Evolutionary conservation across 2,797 vertebrate genomes (phyloP), one percentile per base, ranked within the genome.

Genomic region (Kryptolebias ocellatus): DNA sequence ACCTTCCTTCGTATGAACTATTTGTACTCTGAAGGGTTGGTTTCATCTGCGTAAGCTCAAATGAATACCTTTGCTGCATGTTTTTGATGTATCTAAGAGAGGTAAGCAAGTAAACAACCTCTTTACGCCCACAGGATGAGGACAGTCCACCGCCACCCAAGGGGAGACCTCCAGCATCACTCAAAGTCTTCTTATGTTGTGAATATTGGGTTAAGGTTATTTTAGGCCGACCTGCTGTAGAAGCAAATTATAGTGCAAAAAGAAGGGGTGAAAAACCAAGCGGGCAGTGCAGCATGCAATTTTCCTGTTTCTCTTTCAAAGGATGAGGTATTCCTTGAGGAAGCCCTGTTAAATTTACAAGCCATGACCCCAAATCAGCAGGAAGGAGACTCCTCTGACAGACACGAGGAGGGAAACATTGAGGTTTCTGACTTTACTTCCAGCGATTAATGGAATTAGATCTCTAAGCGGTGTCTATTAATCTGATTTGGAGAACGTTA

Each of bases 131-230:
- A 84, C 80, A 53, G 66, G 18, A 75, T 46, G 20, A 79, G 74
- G 69, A 84, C 56, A 31, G 72, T 74, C 78, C 79, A 64, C 79
- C 58, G 81, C 93, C 92, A 94, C 93, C 93, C 93, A 94, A 76
- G 88, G 88, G 90, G 89, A 90, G 91, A 94, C 92, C 93, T 93
- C 92, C 92, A 76, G 91, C 85, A 78, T 83, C 85, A 89, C 87
- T 86, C 81, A 80, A 86, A 90, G 87, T 87, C 79, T 84, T 74
- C 84, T 81, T 70, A 74, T 85, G 90, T 82, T 87, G 84, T 87
- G 87, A 92, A 86, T 94, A 93, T 93, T 93, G 92, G 92, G 89
- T 88, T 90, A 81, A 80, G 88, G 92, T 92, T 94, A 93, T 94
- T 95, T 94, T 92, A 92, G 91, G 91, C 88, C 68, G 81, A 89